These are phyloP conservation scores for Trachurus trachurus DNA, from an alignment of 2,797 vertebrate species.

Conservation along the genomic window DNA sequence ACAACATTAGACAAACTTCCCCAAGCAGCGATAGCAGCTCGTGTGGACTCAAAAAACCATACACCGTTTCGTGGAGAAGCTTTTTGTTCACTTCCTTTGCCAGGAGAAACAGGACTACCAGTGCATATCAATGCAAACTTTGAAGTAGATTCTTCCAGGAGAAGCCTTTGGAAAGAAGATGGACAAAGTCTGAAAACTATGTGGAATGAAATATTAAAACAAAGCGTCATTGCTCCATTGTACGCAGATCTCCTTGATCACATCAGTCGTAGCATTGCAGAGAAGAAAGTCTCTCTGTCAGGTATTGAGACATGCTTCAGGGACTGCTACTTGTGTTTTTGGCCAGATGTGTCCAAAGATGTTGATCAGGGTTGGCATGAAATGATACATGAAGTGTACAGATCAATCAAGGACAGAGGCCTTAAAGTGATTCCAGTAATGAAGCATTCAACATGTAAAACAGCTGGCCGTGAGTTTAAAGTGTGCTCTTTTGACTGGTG, in stretches of 20 bases:
- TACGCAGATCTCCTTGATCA: slow-evolving; percentile 86
- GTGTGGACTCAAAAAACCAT: slow-evolving; percentile 14
- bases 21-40: slow-evolving; percentile 74
- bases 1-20: slow-evolving; percentile 44
- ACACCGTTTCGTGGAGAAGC: slow-evolving; percentile 71
- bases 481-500: slow-evolving; percentile 74
- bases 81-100: slow-evolving; percentile 90
- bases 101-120: slow-evolving; percentile 85
- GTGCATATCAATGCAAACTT: slow-evolving; percentile 92
- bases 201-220: slow-evolving; percentile 88
- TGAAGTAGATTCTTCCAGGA: slow-evolving; percentile 87
- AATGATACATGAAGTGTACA: slow-evolving; percentile 84
- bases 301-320: not conserved
- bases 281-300: not conserved
- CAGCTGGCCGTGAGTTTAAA: rapidly evolving
- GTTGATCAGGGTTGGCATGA: slow-evolving; percentile 80
- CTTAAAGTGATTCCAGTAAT: slow-evolving; percentile 84
- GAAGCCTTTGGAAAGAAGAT: slow-evolving; percentile 83
- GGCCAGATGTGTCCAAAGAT: slow-evolving; percentile 70
- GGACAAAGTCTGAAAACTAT: slow-evolving; percentile 72
- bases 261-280: slow-evolving; percentile 55
- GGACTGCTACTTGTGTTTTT: slow-evolving; percentile 75
- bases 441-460: slow-evolving; percentile 28
- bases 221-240: slow-evolving; percentile 80
- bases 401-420: slow-evolving; percentile 64